Evolutionary conservation across 2,113 vertebrate species (phyloP).

Genomic region (Mustela lutreola): DNA sequence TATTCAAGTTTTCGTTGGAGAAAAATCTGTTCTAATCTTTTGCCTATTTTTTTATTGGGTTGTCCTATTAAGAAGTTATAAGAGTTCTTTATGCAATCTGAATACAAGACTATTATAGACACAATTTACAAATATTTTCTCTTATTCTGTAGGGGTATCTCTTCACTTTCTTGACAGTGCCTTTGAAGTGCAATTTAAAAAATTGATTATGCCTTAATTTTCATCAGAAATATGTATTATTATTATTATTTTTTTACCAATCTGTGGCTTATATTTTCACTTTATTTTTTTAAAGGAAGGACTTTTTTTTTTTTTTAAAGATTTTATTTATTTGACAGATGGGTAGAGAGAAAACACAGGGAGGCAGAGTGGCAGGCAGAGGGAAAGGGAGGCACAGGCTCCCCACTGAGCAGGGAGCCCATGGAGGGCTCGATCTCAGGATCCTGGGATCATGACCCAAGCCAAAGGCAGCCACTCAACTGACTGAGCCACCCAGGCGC

Average conservation of each 20-base stretch:
- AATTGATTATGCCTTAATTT: constrained; percentile 7
- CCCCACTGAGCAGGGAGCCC: too few relatives aligned
- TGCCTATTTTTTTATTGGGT: constrained; percentile 1
- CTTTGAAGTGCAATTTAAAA: not conserved
- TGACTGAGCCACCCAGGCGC: too few relatives aligned
- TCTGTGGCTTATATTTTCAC: not conserved
- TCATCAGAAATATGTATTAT: not conserved
- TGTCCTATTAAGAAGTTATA: not conserved
- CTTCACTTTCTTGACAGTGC: not conserved
- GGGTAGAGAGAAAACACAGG: too few relatives aligned
- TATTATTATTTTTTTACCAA: not conserved
- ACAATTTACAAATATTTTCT: not conserved
- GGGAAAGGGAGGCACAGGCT: too few relatives aligned
- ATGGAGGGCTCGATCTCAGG: too few relatives aligned
- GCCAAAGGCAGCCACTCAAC: too few relatives aligned
- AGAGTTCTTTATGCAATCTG: not conserved
- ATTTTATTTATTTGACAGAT: too few relatives aligned
- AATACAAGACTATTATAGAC: not conserved
- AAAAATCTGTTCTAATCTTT: constrained; percentile 13
- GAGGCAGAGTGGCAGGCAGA: too few relatives aligned
- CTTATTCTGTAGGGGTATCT: not conserved
- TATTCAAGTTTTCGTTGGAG: not conserved
- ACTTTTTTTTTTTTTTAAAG: too few relatives aligned
- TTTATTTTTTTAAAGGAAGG: not conserved
- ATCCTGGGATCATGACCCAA: too few relatives aligned